These are phyloP conservation scores for Ectemnius continuus DNA, from an alignment of 2,888 invertebrate genomes.

Conservation along the genomic window DNA sequence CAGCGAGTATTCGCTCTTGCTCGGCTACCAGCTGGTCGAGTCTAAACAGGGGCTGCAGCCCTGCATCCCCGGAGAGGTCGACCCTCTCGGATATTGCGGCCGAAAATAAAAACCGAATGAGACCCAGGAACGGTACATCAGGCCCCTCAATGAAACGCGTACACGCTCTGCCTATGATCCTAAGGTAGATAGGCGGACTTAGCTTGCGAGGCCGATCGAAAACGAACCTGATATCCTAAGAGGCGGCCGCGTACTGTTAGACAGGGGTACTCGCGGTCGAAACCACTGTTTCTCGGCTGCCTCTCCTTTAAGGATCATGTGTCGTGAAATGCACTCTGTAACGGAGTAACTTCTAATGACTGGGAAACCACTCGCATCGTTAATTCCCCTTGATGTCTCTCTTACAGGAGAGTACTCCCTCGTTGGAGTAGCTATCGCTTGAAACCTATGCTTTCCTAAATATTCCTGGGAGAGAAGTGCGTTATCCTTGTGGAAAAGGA, in stretches of 20 bases:
- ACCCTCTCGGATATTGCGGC: slow-evolving; percentile 38
- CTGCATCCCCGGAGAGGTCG: slow-evolving; percentile 55
- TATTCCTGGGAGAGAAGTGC: neutral
- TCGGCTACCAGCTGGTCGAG: slow-evolving; percentile 62
- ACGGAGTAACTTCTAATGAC: slow-evolving; percentile 42
- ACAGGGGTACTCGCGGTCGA: slow-evolving; percentile 34
- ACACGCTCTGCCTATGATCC: neutral
- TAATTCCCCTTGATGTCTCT: slow-evolving; percentile 33
- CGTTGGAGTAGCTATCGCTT: neutral
- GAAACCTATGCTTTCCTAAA: neutral
- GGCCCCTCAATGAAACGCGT: slow-evolving; percentile 63
- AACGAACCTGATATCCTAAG: slow-evolving; percentile 61
- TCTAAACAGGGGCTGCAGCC: slow-evolving; percentile 52
- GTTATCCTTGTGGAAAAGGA: slow-evolving; percentile 2
- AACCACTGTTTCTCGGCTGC: slow-evolving; percentile 23
- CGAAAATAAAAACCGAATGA: slow-evolving; percentile 54
- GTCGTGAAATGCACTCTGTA: slow-evolving; percentile 33
- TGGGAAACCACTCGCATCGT: slow-evolving; percentile 38
- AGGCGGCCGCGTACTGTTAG: slow-evolving; percentile 50
- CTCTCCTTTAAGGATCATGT: slow-evolving; percentile 31
- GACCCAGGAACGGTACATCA: slow-evolving; percentile 63
- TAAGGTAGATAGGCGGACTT: slow-evolving; percentile 32
- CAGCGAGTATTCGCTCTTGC: slow-evolving; percentile 13
- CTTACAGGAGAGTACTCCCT: neutral
- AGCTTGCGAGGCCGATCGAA: slow-evolving; percentile 46